phyloP scores from a whole-genome alignment of 1,140 invertebrate genomes.

The Plodia interpunctella region DNA sequence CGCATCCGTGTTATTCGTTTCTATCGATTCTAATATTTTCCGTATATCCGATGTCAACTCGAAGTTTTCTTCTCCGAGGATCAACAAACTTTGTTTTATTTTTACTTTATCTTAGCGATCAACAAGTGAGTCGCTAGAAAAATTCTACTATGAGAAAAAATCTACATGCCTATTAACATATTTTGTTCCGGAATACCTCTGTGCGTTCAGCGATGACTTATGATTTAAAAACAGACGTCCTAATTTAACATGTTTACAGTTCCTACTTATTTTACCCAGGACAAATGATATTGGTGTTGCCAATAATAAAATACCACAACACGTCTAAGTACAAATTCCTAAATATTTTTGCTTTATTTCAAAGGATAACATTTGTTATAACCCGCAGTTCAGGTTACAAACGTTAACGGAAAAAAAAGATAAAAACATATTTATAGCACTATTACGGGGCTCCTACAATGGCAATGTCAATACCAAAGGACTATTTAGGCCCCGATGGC shows the following conservation, averaged over 20 bases:
- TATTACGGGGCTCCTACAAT: constrained; percentile 15
- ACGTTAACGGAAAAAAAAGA: constrained; percentile 17
- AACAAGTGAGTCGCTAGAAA: too few relatives aligned
- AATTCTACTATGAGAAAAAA: too few relatives aligned
- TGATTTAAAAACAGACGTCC: too few relatives aligned
- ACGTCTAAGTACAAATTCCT: too few relatives aligned
- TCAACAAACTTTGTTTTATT: not conserved
- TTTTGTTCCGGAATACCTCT: too few relatives aligned
- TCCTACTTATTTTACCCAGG: too few relatives aligned
- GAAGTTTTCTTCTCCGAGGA: not conserved
- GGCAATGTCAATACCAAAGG: constrained; percentile 16
- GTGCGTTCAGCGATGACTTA: too few relatives aligned
- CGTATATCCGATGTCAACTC: not conserved
- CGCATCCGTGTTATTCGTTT: constrained; percentile 43
- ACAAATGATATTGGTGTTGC: too few relatives aligned
- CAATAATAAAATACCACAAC: too few relatives aligned
- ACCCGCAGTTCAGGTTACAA: not conserved
- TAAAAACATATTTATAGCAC: constrained; percentile 22
- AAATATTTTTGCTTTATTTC: not conserved
- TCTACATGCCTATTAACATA: too few relatives aligned
- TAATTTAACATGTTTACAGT: too few relatives aligned
- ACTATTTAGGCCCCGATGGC: constrained; percentile 13
- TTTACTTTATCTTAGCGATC: too few relatives aligned
- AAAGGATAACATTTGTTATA: not conserved
- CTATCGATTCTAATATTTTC: constrained; percentile 34